Evolutionary conservation across 2,888 invertebrate species (phyloP).

Genomic region (Nymphalis c-album): DNA sequence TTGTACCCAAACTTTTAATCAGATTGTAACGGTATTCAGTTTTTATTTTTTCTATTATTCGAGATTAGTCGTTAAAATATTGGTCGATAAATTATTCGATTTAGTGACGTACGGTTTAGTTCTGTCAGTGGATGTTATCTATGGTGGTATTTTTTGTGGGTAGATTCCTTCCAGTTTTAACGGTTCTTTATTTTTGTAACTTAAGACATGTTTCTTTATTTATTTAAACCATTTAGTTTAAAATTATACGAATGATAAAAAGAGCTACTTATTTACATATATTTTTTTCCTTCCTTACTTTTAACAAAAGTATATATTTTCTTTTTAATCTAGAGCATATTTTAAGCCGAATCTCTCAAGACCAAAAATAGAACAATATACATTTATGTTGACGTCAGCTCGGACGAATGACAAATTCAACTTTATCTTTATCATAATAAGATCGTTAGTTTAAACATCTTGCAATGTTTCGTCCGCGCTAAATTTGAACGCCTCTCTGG

Average conservation of each 20-base stretch:
- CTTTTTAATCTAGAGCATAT: no score
- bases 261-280: no score
- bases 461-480: constrained; percentile 56
- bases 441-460: constrained; percentile 27
- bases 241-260: not conserved
- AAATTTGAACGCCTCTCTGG: constrained; percentile 62
- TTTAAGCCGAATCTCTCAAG: no score
- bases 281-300: no score
- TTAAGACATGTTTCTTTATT: not conserved
- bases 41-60: constrained; percentile 30
- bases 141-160: constrained; percentile 24
- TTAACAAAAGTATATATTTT: no score
- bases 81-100: constrained; percentile 37
- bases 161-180: constrained; percentile 15
- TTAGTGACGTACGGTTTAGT: constrained; percentile 40
- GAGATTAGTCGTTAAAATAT: constrained; percentile 39
- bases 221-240: not conserved
- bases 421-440: constrained; percentile 23
- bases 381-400: constrained; percentile 5
- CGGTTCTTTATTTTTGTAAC: not conserved
- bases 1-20: constrained; percentile 37
- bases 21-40: constrained; percentile 36
- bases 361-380: constrained; percentile 1
- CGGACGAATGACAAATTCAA: constrained; percentile 9
- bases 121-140: constrained; percentile 35